Percentiles rank a stretch among this genome's conserved stretches.
Conservation (phyloP, 2,797 vertebrate genomes). For the Phalloptychus januarius region DNA sequence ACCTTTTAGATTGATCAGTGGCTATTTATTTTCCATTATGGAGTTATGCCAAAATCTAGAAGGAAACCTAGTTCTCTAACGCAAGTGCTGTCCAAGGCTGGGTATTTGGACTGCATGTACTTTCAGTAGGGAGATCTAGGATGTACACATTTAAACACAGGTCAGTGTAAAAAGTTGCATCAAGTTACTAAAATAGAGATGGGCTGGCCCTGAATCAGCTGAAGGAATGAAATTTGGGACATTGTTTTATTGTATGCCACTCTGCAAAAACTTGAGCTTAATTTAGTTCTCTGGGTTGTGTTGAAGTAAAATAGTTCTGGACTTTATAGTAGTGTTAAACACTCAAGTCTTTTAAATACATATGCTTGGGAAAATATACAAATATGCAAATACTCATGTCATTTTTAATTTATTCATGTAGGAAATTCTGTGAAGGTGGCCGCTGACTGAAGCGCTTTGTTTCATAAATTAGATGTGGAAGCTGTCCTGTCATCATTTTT, state of each 20-base stretch:
- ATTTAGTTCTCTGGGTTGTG: background rate
- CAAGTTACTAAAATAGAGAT: background rate
- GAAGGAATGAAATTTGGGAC: background rate
- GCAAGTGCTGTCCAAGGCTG: background rate
- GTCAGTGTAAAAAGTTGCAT: background rate
- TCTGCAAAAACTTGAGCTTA: background rate
- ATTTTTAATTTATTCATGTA: background rate
- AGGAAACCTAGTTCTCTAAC: background rate
- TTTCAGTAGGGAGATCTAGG: background rate
- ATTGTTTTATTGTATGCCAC: background rate
- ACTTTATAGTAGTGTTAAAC: background rate
- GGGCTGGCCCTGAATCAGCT: background rate
- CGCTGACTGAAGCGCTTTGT: background rate
- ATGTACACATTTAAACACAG: background rate
- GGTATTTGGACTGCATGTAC: background rate
- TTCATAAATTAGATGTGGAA: background rate
- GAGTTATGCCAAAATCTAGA: background rate
- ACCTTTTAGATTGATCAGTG: background rate
- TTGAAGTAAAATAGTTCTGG: background rate
- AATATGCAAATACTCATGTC: background rate
- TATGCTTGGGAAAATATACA: too few species aligned
- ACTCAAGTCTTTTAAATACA: background rate
- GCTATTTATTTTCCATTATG: background rate
- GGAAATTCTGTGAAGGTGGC: background rate
- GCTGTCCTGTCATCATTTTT: background rate